These are phyloP conservation scores for Litoditis marina DNA, from an alignment of 2,888 invertebrate genomes.

Conservation along the genomic window DNA sequence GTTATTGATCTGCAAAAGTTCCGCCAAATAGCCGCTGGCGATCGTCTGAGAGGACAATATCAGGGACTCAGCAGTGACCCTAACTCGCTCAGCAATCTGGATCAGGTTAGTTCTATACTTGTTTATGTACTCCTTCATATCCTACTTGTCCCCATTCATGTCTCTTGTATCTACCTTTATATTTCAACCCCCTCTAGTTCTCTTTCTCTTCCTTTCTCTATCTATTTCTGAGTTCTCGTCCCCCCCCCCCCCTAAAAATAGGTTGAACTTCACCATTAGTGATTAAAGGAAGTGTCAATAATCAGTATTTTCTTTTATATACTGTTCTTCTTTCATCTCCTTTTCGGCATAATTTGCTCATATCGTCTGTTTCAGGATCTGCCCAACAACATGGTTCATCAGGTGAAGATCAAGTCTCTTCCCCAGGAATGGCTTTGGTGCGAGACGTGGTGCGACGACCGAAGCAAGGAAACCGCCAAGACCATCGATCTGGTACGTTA, in stretches of 20 bases:
- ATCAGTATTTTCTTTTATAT: too few relatives aligned
- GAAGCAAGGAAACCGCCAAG: constrained; percentile 83
- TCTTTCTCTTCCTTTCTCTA: too few relatives aligned
- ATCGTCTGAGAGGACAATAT: constrained; percentile 93
- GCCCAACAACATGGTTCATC: constrained; percentile 99
- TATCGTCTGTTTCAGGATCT: constrained; percentile 74
- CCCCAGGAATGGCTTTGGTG: constrained; percentile 99
- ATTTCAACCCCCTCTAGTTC: too few relatives aligned
- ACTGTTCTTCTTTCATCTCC: too few relatives aligned
- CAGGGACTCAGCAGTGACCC: constrained; percentile 98
- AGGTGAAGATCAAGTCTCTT: constrained; percentile 90
- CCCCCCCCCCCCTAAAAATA: too few relatives aligned
- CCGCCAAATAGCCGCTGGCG: constrained; percentile 94
- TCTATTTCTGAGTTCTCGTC: too few relatives aligned
- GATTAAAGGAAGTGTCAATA: too few relatives aligned
- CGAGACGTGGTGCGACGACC: constrained; percentile 97
- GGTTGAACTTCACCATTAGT: neutral
- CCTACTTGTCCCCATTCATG: too few relatives aligned
- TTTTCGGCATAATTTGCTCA: neutral
- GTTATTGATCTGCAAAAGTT: constrained; percentile 95
- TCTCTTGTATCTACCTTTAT: too few relatives aligned
- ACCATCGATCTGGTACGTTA: constrained; percentile 78
- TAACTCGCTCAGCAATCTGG: constrained; percentile 91
- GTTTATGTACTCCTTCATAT: too few relatives aligned
- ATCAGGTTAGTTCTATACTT: constrained; percentile 70